Conservation (phyloP, 2,888 invertebrate species). For the Andrena chrysosceles region DNA sequence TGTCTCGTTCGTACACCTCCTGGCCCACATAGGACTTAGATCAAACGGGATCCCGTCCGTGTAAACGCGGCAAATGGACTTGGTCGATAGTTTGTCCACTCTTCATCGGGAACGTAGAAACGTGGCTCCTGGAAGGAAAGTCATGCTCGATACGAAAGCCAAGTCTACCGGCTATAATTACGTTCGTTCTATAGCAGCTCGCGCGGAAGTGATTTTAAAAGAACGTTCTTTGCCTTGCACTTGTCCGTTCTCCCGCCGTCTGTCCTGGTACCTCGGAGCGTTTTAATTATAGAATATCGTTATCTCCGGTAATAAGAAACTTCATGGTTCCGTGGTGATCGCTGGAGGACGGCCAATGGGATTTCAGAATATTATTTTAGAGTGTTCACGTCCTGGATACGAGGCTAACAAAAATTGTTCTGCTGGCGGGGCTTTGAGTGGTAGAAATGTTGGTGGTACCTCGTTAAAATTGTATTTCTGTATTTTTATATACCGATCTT, state of each 20-base stretch:
- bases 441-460: too few species aligned
- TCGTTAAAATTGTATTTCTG: neutral
- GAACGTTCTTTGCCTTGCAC: slow-evolving; percentile 53
- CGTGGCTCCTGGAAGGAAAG: neutral
- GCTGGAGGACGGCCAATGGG: neutral
- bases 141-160: neutral
- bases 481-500: neutral
- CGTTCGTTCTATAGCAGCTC: slow-evolving; percentile 24
- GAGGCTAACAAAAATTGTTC: neutral
- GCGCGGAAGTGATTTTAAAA: slow-evolving; percentile 45
- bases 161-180: slow-evolving; percentile 44
- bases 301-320: slow-evolving; percentile 34
- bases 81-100: slow-evolving; percentile 38
- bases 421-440: too few species aligned
- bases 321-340: slow-evolving; percentile 4
- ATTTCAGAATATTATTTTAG: slow-evolving; percentile 1
- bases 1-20: slow-evolving; percentile 2
- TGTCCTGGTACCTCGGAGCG: neutral
- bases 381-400: too few species aligned
- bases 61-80: slow-evolving; percentile 32
- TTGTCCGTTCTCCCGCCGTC: slow-evolving; percentile 14
- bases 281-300: slow-evolving; percentile 50
- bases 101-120: slow-evolving; percentile 4
- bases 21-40: slow-evolving; percentile 31
- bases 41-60: slow-evolving; percentile 8